phyloP scores from a whole-genome alignment of 2,888 invertebrate species.

The Diabrotica balteata region DNA sequence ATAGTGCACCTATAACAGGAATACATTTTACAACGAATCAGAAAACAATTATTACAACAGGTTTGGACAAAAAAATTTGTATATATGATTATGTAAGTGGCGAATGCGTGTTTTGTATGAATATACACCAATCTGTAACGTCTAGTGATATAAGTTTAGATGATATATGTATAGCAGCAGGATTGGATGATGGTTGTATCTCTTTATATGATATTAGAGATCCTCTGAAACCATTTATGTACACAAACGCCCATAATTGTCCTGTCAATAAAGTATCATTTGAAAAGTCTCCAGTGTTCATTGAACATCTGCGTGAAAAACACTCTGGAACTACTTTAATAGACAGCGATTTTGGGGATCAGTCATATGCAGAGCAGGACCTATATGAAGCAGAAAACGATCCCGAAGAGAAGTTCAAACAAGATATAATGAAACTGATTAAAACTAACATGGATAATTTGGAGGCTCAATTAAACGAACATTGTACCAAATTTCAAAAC shows the following conservation, averaged over 20 bases:
- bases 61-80: slow-evolving; percentile 51
- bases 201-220: slow-evolving; percentile 52
- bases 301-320: slow-evolving; percentile 18
- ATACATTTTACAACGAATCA: slow-evolving; percentile 44
- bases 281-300: slow-evolving; percentile 28
- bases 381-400: slow-evolving; percentile 7
- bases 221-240: slow-evolving; percentile 46
- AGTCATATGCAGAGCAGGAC: slow-evolving; percentile 10
- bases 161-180: slow-evolving; percentile 48
- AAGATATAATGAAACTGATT: slow-evolving; percentile 40
- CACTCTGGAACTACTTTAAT: slow-evolving; percentile 27
- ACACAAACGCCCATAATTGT: slow-evolving; percentile 41
- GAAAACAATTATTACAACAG: slow-evolving; percentile 48
- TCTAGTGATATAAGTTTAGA: slow-evolving; percentile 49
- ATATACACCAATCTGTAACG: slow-evolving; percentile 48
- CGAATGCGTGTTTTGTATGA: slow-evolving; percentile 48
- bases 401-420: slow-evolving; percentile 34
- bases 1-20: slow-evolving; percentile 45
- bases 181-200: slow-evolving; percentile 49
- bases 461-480: slow-evolving; percentile 47
- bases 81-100: slow-evolving; percentile 45
- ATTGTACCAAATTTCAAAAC: slow-evolving; percentile 50
- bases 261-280: slow-evolving; percentile 40
- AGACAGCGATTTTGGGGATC: slow-evolving; percentile 26
- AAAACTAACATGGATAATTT: slow-evolving; percentile 46